phyloP scores from a whole-genome alignment of 2,113 vertebrate species.

The Gasterosteus nipponicus region DNA sequence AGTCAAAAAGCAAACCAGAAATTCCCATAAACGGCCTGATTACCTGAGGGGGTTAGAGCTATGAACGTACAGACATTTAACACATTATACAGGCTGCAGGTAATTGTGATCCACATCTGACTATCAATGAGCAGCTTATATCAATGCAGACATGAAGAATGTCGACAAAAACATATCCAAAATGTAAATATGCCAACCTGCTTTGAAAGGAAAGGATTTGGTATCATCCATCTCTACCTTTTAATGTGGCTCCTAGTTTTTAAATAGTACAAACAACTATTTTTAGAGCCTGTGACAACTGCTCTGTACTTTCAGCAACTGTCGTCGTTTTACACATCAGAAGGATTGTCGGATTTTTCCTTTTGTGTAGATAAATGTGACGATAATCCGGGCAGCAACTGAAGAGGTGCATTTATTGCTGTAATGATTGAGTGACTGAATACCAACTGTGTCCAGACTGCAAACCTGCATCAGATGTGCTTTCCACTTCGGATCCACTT shows the following conservation, averaged over 20 bases:
- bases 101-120: not conserved
- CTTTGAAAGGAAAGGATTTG: not conserved
- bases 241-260: constrained; percentile 24
- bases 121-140: not conserved
- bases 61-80: not conserved
- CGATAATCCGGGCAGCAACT: not conserved
- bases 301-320: constrained; percentile 18
- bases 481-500: too few species aligned
- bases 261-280: constrained; percentile 44
- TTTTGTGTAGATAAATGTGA: not conserved
- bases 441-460: too few species aligned
- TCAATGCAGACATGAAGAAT: not conserved
- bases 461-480: too few species aligned
- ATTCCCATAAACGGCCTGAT: not conserved
- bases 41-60: not conserved
- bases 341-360: not conserved
- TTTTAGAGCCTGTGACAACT: constrained; percentile 34
- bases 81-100: not conserved
- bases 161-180: not conserved
- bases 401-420: too few species aligned
- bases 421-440: too few species aligned
- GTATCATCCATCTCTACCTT: constrained; percentile 11
- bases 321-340: constrained; percentile 33
- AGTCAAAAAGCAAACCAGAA: not conserved
- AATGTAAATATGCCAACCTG: not conserved